These are phyloP conservation scores for Plagodis dolabraria DNA, from an alignment of 2,888 invertebrate species.

Conservation along the genomic window DNA sequence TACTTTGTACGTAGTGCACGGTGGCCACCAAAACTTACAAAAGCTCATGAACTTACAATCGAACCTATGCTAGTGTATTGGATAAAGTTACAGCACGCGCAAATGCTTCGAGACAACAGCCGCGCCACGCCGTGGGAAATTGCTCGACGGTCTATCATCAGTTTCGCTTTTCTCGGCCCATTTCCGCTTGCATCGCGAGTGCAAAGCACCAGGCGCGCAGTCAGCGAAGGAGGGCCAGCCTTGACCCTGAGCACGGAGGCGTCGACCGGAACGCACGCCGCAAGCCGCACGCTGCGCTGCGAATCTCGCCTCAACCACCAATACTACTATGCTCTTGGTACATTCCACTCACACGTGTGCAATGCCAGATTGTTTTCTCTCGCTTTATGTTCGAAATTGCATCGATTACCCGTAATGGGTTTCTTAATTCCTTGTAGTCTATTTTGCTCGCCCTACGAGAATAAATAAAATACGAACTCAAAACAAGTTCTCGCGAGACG, in stretches of 20 bases:
- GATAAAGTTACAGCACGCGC: conserved; percentile 35
- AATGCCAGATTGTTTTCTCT: conserved; percentile 71
- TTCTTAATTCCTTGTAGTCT: conserved; percentile 27
- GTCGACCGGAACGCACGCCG: conserved; percentile 82
- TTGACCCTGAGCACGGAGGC: conserved; percentile 84
- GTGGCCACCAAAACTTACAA: conserved; percentile 31
- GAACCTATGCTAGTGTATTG: conserved; percentile 27
- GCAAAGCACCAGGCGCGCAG: conserved; percentile 69
- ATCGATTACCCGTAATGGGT: conserved; percentile 49
- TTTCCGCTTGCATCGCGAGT: conserved; percentile 66
- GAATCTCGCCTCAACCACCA: conserved; percentile 64
- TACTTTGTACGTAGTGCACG: too few relatives aligned
- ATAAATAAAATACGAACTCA: conserved; percentile 1
- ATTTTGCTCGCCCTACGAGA: conserved; percentile 17
- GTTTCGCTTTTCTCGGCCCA: conserved; percentile 73
- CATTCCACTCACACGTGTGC: conserved; percentile 73
- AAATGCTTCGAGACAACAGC: conserved; percentile 32
- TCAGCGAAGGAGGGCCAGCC: conserved; percentile 77
- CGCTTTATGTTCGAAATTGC: conserved; percentile 53
- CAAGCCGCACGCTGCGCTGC: conserved; percentile 67
- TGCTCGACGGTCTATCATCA: conserved; percentile 56
- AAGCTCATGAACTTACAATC: conserved; percentile 18
- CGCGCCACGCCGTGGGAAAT: conserved; percentile 44
- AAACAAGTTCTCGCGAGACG: conserved; percentile 24
- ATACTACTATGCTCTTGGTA: conserved; percentile 72